Percentiles rank a stretch among this genome's conserved stretches.
Evolutionary conservation across 2,113 vertebrate species (phyloP).

Genomic region (Aviceda subcristata): DNA sequence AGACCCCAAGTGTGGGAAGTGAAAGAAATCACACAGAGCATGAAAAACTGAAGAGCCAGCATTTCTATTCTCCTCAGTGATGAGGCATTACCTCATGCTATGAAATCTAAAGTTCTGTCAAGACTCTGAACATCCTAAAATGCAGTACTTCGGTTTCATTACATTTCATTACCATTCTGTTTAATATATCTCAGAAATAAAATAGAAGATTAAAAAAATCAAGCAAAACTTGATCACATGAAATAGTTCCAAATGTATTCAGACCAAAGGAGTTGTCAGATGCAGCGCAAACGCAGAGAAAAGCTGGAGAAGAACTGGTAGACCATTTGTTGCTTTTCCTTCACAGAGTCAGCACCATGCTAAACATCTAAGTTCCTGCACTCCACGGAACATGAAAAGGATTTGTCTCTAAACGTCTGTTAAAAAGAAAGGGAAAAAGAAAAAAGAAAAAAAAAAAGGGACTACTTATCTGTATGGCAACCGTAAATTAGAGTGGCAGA

Average conservation of each 20-base stretch:
- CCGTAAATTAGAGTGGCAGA: not conserved
- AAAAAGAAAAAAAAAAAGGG: not conserved
- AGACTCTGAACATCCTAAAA: not conserved
- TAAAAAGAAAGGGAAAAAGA: not conserved
- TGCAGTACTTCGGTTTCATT: not conserved
- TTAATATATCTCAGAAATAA: not conserved
- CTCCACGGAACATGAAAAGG: not conserved
- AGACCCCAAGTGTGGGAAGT: not conserved
- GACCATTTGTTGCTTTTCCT: not conserved
- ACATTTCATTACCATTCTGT: not conserved
- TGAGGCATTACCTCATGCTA: not conserved
- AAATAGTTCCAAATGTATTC: not conserved
- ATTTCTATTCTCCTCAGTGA: not conserved
- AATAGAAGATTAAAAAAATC: not conserved
- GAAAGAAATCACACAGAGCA: not conserved
- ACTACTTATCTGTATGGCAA: not conserved
- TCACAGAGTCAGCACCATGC: not conserved
- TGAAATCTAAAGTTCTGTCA: not conserved
- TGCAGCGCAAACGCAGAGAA: not conserved
- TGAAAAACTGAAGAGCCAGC: not conserved
- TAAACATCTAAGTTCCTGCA: not conserved
- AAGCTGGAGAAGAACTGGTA: not conserved
- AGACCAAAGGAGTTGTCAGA: not conserved
- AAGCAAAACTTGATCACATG: not conserved
- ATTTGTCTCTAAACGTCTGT: not conserved